Conservation (phyloP, 2,888 invertebrate species). For the Psococerastis gibbosa region DNA sequence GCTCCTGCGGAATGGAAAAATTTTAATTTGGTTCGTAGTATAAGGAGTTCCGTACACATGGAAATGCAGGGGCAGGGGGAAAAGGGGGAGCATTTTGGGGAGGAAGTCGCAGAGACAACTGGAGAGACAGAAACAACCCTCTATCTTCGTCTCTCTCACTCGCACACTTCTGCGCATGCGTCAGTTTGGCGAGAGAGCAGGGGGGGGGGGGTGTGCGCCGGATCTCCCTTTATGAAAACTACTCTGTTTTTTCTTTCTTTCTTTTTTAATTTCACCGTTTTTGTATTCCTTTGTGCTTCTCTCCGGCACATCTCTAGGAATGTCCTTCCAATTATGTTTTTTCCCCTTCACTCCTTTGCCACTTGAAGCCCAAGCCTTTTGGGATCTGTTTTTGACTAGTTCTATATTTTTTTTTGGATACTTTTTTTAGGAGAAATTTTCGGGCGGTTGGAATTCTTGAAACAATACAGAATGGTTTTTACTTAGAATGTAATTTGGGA, state of each 20-base stretch:
- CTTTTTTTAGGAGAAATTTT: too few species aligned
- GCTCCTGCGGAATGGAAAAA: constrained; percentile 6
- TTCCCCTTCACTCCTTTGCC: too few species aligned
- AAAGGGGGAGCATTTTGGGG: background rate
- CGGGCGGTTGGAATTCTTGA: too few species aligned
- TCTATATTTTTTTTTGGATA: too few species aligned
- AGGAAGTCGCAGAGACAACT: background rate
- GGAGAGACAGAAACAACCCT: background rate
- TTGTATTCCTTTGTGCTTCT: constrained; percentile 8
- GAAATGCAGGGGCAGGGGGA: constrained; percentile 1
- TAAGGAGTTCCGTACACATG: constrained; percentile 6
- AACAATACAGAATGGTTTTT: too few species aligned
- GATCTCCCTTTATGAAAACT: constrained; percentile 8
- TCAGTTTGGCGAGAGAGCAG: background rate
- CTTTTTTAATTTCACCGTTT: constrained; percentile 10
- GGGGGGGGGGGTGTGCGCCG: background rate
- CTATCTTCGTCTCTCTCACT: background rate
- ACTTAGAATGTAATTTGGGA: too few species aligned
- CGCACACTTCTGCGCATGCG: background rate
- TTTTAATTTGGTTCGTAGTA: constrained; percentile 10
- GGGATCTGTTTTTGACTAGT: too few species aligned
- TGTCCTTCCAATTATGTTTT: background rate
- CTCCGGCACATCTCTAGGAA: background rate
- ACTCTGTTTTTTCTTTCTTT: constrained; percentile 7
- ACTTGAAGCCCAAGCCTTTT: too few species aligned